Conservation (phyloP, 1,140 invertebrate species). For the Araneus ventricosus region DNA sequence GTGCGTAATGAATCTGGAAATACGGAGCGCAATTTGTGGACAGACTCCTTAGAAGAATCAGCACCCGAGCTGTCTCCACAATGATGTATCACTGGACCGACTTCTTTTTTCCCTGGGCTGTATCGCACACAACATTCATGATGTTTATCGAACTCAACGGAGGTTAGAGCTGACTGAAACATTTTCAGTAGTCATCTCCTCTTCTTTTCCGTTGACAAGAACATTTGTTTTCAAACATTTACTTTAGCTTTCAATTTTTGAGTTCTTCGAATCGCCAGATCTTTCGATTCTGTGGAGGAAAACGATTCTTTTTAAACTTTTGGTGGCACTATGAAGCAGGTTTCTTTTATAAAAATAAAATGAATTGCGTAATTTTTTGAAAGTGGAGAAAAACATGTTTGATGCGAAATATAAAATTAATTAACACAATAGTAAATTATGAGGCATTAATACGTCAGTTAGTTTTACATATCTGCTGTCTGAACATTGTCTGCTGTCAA, state of each 20-base stretch:
- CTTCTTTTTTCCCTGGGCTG: constrained; percentile 39
- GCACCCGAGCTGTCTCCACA: constrained; percentile 52
- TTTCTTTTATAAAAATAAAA: background rate
- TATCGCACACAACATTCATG: constrained; percentile 56
- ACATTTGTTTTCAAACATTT: constrained; percentile 15
- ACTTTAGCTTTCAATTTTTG: constrained; percentile 26
- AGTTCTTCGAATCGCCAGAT: background rate
- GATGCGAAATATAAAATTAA: too few species aligned
- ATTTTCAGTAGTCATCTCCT: constrained; percentile 46
- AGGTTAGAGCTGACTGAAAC: constrained; percentile 48
- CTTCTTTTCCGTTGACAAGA: constrained; percentile 4
- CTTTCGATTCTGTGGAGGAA: background rate
- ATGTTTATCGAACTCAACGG: constrained; percentile 50
- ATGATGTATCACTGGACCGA: constrained; percentile 61
- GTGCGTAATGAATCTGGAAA: background rate
- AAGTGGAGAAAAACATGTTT: too few species aligned
- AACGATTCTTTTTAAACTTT: background rate
- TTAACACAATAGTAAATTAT: too few species aligned
- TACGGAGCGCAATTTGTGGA: background rate
- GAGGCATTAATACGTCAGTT: too few species aligned
- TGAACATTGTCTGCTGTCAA: too few species aligned
- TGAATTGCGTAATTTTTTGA: background rate
- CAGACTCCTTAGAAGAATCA: background rate
- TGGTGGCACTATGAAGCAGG: too few species aligned
- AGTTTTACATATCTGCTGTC: too few species aligned